Conservation (phyloP, 2,888 invertebrate species). For the Pristionchus fissidentatus region DNA sequence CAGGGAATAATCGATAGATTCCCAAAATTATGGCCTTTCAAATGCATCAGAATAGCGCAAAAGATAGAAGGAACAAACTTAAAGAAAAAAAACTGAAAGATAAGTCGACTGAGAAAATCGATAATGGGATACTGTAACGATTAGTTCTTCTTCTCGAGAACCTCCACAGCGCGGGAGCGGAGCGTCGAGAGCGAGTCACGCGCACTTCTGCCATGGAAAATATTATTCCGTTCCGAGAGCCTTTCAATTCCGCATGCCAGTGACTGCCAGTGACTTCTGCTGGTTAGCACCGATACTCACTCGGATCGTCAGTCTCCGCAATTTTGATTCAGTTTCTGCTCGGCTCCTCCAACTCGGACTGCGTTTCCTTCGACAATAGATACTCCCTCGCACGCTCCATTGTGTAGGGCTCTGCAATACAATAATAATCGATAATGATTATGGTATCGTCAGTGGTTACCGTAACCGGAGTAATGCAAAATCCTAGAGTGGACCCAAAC, state of each 20-base stretch:
- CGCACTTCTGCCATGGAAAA: conserved; percentile 8
- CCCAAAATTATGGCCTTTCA: no score
- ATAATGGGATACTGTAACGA: no score
- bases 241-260: background rate
- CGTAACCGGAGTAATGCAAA: no score
- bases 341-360: conserved; percentile 32
- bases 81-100: no score
- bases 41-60: no score
- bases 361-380: background rate
- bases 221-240: background rate
- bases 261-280: background rate
- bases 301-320: conserved; percentile 20
- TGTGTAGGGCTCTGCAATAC: conserved; percentile 36
- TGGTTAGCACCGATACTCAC: conserved; percentile 37
- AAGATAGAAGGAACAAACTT: no score
- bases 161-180: no score
- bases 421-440: no score
- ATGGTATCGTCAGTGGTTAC: no score
- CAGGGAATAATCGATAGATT: background rate
- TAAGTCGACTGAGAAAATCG: background rate
- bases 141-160: no score
- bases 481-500: no score
- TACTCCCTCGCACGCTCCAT: background rate
- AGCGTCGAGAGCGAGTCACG: conserved; percentile 33
- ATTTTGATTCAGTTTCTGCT: conserved; percentile 25